Percentiles rank a stretch among this genome's conserved stretches.
These are phyloP conservation scores for Callionymus lyra DNA, from an alignment of 2,113 vertebrate species.

Conservation along the genomic window DNA sequence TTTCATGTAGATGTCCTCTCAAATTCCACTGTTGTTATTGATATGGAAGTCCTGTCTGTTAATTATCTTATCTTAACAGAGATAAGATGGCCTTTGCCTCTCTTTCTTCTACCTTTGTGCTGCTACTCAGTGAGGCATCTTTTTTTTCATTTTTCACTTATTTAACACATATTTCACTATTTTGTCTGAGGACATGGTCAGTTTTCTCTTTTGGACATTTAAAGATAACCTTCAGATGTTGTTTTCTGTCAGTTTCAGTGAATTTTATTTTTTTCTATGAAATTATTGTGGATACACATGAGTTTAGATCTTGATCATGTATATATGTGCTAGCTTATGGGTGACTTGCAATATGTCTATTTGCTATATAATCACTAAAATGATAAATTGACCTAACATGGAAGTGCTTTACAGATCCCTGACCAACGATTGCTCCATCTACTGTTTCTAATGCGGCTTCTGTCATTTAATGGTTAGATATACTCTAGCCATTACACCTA, in stretches of 20 bases:
- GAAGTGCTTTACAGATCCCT: conserved; percentile 41
- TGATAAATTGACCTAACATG: conserved; percentile 24
- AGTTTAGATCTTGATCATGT: conserved; percentile 56
- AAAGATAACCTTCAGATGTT: conserved; percentile 69
- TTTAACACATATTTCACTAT: no score
- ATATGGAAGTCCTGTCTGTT: conserved; percentile 37
- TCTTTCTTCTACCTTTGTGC: conserved; percentile 26
- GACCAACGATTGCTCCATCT: conserved; percentile 9
- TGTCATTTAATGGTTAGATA: no score
- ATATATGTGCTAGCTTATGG: not conserved
- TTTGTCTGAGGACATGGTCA: conserved; percentile 59
- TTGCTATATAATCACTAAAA: conserved; percentile 25
- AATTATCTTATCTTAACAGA: conserved; percentile 40
- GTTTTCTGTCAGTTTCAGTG: conserved; percentile 53
- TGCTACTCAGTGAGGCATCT: conserved; percentile 28
- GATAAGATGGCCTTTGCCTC: conserved; percentile 24
- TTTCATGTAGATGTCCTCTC: conserved; percentile 47
- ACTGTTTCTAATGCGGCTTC: no score
- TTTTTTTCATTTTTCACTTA: no score
- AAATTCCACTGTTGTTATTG: conserved; percentile 56
- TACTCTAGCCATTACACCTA: no score
- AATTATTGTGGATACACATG: conserved; percentile 67
- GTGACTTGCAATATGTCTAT: conserved; percentile 37
- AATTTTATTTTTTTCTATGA: conserved; percentile 59
- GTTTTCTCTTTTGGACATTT: conserved; percentile 64